Evolutionary conservation across 2,113 vertebrate species (phyloP).

Genomic region (Cettia cetti): DNA sequence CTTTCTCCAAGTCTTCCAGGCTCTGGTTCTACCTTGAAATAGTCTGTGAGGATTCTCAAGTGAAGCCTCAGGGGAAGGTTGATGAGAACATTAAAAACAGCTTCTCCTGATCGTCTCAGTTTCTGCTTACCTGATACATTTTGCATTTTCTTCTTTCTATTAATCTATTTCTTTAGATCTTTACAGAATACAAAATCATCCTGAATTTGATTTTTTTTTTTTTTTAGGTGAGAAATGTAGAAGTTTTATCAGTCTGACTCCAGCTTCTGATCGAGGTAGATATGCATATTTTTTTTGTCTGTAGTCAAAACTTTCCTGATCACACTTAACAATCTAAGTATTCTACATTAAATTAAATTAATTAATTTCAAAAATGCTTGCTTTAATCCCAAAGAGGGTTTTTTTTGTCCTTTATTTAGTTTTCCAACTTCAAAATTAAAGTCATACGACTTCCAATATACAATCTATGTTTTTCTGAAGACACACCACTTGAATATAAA

Average conservation of each 20-base stretch:
- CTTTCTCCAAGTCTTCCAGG: not conserved
- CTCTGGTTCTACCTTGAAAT: not conserved
- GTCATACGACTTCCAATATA: not conserved
- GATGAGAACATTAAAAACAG: not conserved
- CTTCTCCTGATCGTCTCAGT: not conserved
- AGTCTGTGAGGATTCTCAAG: not conserved
- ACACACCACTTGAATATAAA: not conserved
- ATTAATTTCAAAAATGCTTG: not conserved
- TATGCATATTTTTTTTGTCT: not conserved
- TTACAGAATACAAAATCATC: not conserved
- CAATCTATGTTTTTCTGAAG: not conserved
- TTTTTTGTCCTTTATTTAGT: not conserved
- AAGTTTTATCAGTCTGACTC: conserved; percentile 84
- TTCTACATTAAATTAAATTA: not conserved
- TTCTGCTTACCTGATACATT: not conserved
- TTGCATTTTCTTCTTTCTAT: not conserved
- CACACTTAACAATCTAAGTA: not conserved
- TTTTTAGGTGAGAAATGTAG: conserved; percentile 86
- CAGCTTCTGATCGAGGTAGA: conserved; percentile 85
- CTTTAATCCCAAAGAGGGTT: not conserved
- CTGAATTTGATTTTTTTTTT: not conserved
- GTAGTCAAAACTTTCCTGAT: not conserved
- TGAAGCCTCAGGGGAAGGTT: not conserved
- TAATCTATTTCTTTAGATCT: not conserved
- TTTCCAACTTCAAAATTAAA: not conserved